Base-by-base conservation (phyloP, 1,140 invertebrate species). In the Penaeus chinensis region DNA sequence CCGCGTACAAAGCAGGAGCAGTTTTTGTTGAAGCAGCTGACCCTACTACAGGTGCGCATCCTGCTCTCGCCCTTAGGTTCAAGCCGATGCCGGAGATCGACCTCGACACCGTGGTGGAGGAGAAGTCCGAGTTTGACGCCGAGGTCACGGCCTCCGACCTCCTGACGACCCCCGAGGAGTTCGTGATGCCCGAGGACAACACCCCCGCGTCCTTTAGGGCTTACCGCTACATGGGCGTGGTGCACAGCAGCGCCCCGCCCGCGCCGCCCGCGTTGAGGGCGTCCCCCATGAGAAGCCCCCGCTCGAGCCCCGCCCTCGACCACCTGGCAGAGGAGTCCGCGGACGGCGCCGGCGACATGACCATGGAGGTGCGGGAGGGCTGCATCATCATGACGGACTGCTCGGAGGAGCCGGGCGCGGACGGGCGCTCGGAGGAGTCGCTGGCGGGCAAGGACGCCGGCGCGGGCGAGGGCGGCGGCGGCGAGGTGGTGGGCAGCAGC, bases 61-160 rank as follows among this genome's bases (percentile, higher is more conserved):
- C 37, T 22, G 24, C 92, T 91, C 94, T 93, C 91, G 95, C 92
- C 87, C 93, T 94, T 90, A 94, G 94, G 24, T 95, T 96, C 88
- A 90, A 90, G 61, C 95, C 95, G 19, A 94, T 95, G 0, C 91
- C 96, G 61, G 89, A 90, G 80, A 87, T 90, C 24, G 96, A 96
- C 91, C 92, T 96, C 90, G 96, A 96, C 91, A 96, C 96, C 0
- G 96, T 96, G 19, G 93, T 96, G 22, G 96, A 96, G 91, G 96
- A 96, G 91, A 94, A 95, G 87, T 94, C 90, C 0, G 90, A 90
- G 76, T 90, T 94, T 32, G 96, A 96, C 91, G 95, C 95, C 16
- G 95, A 96, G 91, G 94, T 89, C 24, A 90, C 90, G 8, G 90
- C 89, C 19, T 71, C 82, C 8, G 86, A 88, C 62, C 66, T 88